Evolutionary conservation across 2,113 vertebrate species (phyloP).

Genomic region (Thermophis baileyi): DNA sequence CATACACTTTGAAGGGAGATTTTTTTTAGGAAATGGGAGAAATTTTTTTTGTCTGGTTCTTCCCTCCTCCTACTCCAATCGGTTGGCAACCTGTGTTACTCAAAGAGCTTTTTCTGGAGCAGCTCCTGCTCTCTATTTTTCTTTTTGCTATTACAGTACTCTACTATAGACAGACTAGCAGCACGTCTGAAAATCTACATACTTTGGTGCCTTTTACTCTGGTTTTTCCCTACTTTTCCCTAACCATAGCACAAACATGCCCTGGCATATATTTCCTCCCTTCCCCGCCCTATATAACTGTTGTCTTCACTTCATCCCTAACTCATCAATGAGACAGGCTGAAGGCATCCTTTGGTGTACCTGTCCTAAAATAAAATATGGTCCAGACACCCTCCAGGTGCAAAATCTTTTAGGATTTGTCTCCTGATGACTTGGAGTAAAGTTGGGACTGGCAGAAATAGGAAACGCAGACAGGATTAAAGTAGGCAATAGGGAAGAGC

Average conservation of each 20-base stretch:
- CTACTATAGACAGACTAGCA: neutral
- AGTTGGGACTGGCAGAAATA: neutral
- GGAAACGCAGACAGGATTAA: neutral
- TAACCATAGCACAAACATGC: neutral
- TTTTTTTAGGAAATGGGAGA: neutral
- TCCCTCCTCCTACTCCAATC: neutral
- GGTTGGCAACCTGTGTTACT: neutral
- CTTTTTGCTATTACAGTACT: neutral
- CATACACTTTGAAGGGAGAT: neutral
- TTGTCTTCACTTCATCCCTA: neutral
- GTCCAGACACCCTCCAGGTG: neutral
- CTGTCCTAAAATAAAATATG: neutral
- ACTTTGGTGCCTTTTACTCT: neutral
- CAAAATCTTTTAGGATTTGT: neutral
- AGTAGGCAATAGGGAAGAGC: neutral
- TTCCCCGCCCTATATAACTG: neutral
- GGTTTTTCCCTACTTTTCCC: neutral
- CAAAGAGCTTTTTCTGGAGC: neutral
- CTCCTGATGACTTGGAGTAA: neutral
- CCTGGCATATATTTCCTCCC: neutral
- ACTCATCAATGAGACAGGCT: neutral
- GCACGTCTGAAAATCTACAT: neutral
- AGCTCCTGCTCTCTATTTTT: neutral
- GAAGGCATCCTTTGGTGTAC: neutral
- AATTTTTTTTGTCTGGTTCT: neutral